phyloP scores from a whole-genome alignment of 2,113 vertebrate genomes.

The Oxyura jamaicensis region DNA sequence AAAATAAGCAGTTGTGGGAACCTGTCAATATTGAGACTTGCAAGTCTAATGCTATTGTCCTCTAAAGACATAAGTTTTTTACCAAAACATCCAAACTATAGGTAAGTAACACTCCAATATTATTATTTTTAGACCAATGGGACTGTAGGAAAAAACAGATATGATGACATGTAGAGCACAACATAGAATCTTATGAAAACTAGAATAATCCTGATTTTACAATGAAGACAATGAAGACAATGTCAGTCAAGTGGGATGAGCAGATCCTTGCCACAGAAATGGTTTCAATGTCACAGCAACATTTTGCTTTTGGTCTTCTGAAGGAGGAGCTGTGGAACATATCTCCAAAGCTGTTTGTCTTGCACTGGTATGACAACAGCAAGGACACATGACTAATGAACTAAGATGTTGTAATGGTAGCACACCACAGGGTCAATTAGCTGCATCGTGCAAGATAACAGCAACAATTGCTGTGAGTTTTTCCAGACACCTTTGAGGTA shows the following conservation, averaged over 20 bases:
- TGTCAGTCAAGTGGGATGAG: not conserved
- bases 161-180: not conserved
- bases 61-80: not conserved
- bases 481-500: not conserved
- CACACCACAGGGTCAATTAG: accelerated
- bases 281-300: not conserved
- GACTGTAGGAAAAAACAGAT: not conserved
- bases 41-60: not conserved
- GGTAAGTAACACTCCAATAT: not conserved
- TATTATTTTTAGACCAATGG: not conserved
- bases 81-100: not conserved
- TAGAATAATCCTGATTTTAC: not conserved
- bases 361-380: not conserved
- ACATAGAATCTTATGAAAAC: not conserved
- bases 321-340: not conserved
- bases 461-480: not conserved
- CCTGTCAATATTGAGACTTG: not conserved
- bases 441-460: not conserved
- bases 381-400: not conserved
- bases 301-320: not conserved
- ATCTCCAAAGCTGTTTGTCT: not conserved
- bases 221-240: accelerated
- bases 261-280: not conserved
- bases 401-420: not conserved
- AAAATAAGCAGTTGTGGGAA: not conserved